Evolutionary conservation across 2,113 vertebrate species (phyloP), one percentile per base, ranked within the genome.

Genomic region (Stictonetta naevosa): DNA sequence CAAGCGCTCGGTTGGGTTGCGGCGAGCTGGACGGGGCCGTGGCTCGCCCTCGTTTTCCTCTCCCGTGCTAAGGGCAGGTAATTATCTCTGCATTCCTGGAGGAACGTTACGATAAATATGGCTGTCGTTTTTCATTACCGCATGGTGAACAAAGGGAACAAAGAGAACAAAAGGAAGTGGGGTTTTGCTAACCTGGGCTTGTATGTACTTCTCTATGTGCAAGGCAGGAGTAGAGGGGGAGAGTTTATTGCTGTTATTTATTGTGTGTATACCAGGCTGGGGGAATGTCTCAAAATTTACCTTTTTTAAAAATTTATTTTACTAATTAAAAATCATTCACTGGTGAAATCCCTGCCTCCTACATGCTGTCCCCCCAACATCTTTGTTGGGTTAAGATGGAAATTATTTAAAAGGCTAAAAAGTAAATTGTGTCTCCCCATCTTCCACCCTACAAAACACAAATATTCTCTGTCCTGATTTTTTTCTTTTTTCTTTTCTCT

Each of bases 21-120:
- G 71, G 93, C 75, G 67, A 86, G 44, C 56, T 78, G 92, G 77
- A 85, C 88, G 88, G 83, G 90, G 88, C 18, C 1, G 6, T 56
- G 81, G 91, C 48, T 95, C 34, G 1, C 1, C 20, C 75, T 91
- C 7, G 0, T 84, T 93, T 88, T 86, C 60, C 88, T 96, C 92
- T 95, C 73, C 75, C 73, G n/a, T 85, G 79, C 83, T 90, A 90
- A 96, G 90, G 90, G 90, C 86, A 76, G 77, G 94, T 96, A 97
- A 96, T 97, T 97, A 97, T 96, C 92, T 94, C 95, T 90, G 95
- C 95, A 78, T 97, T 97, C 97, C 97, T 96, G 94, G 50, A 92
- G 95, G 95, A 97, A 93, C 42, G 89, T 95, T 92, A 88, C 95
- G 93, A 95, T 96, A 97, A 96, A 93, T 90, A 97, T 93, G 91